phyloP scores from a whole-genome alignment of 2,888 invertebrate species.

The Dorcus parallelipipedus region DNA sequence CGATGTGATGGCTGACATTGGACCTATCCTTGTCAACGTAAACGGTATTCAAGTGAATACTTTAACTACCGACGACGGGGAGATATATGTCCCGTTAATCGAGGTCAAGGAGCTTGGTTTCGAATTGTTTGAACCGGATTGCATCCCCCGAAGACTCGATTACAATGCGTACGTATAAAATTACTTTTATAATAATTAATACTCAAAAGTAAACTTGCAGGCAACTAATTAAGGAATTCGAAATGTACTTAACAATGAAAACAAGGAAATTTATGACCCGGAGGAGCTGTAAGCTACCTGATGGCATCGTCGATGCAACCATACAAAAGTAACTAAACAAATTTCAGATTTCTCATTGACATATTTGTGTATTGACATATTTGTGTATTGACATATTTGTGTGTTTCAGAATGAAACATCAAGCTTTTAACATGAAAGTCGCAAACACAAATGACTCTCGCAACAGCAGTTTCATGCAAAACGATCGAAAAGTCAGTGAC shows the following conservation, averaged over 20 bases:
- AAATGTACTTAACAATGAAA: slow-evolving; percentile 24
- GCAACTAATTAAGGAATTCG: slow-evolving; percentile 23
- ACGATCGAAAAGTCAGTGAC: no score
- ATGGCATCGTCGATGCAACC: neutral
- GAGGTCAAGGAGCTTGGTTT: slow-evolving; percentile 33
- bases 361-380: no score
- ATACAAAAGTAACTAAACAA: no score
- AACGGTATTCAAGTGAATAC: slow-evolving; percentile 29
- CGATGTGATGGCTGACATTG: slow-evolving; percentile 2
- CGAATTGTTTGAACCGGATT: slow-evolving; percentile 28
- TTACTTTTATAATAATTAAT: neutral
- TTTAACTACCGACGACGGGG: slow-evolving; percentile 24
- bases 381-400: no score
- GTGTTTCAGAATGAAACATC: no score
- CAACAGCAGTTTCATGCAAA: no score
- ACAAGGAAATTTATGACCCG: slow-evolving; percentile 26
- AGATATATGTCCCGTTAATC: slow-evolving; percentile 29
- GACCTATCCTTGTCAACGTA: slow-evolving; percentile 23
- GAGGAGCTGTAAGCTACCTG: slow-evolving; percentile 6
- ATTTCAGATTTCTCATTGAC: no score
- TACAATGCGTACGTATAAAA: slow-evolving; percentile 25
- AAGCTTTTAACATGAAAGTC: no score
- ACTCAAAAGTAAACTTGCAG: slow-evolving; percentile 10
- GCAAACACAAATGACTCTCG: no score
- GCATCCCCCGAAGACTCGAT: slow-evolving; percentile 21